These are phyloP conservation scores for Sylvietta virens DNA, from an alignment of 2,113 vertebrate species.

Conservation along the genomic window DNA sequence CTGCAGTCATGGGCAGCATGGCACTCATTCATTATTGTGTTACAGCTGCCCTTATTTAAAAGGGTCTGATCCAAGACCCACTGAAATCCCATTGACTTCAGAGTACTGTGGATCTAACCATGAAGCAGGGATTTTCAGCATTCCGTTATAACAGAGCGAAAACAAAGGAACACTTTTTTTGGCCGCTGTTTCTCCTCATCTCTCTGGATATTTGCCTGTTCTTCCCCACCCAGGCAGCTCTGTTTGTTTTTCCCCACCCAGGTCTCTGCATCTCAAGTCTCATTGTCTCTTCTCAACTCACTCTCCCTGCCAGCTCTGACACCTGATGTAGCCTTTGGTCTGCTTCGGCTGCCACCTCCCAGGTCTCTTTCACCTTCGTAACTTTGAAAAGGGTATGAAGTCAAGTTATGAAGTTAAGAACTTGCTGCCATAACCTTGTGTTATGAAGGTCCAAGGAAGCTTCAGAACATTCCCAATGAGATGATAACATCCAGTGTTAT, in stretches of 20 bases:
- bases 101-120: neutral
- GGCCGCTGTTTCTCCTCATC: conserved; percentile 11
- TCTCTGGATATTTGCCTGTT: conserved; percentile 18
- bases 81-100: neutral
- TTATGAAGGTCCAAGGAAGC: neutral
- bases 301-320: neutral
- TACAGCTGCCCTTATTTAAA: neutral
- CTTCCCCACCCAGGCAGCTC: conserved; percentile 35
- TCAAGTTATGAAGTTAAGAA: neutral
- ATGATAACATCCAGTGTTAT: neutral
- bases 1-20: neutral
- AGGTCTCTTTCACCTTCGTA: neutral
- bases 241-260: conserved; percentile 39
- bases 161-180: conserved; percentile 24
- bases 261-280: neutral
- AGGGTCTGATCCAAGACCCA: neutral
- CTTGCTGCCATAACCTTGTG: neutral
- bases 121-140: conserved; percentile 7
- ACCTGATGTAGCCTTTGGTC: conserved; percentile 11
- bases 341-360: neutral
- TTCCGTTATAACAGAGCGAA: neutral
- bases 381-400: neutral
- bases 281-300: neutral
- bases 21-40: neutral
- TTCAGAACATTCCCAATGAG: neutral